Conservation (phyloP, 2,888 invertebrate species). For the Ptychoptera albimana region DNA sequence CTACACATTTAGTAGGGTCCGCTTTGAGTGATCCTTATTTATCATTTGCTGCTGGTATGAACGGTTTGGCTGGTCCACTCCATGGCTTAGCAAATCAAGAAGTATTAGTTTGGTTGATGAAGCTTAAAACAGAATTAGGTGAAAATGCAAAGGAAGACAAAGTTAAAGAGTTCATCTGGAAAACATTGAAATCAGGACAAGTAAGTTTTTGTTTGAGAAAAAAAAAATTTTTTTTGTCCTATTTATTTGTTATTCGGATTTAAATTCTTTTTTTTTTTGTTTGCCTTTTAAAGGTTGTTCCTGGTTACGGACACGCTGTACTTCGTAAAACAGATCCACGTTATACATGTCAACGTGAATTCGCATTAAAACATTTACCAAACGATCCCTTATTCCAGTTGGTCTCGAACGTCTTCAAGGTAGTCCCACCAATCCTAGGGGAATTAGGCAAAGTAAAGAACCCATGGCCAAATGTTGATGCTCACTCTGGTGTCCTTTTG, state of each 20-base stretch:
- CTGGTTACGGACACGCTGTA: conserved; percentile 82
- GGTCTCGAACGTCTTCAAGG: conserved; percentile 66
- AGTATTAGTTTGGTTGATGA: conserved; percentile 87
- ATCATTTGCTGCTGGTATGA: conserved; percentile 72
- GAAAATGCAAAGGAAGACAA: conserved; percentile 77
- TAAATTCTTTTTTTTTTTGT: background rate
- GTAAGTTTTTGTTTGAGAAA: conserved; percentile 12
- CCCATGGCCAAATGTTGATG: conserved; percentile 89
- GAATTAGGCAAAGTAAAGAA: conserved; percentile 80
- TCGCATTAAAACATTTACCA: conserved; percentile 71
- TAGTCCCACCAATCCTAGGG: conserved; percentile 65
- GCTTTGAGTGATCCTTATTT: conserved; percentile 77
- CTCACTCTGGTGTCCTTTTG: conserved; percentile 70
- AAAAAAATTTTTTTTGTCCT: background rate
- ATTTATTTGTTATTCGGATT: background rate
- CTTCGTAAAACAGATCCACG: conserved; percentile 71
- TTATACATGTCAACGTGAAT: conserved; percentile 73
- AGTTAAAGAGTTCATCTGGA: conserved; percentile 94
- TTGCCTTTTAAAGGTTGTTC: conserved; percentile 41
- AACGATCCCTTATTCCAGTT: conserved; percentile 64
- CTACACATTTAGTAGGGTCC: conserved; percentile 72
- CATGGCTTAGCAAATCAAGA: conserved; percentile 85
- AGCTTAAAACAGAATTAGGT: conserved; percentile 72
- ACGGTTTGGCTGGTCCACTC: conserved; percentile 74
- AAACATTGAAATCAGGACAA: conserved; percentile 75